These are phyloP conservation scores for Tylochromis polylepis DNA, from an alignment of 2,113 vertebrate species.

Conservation along the genomic window DNA sequence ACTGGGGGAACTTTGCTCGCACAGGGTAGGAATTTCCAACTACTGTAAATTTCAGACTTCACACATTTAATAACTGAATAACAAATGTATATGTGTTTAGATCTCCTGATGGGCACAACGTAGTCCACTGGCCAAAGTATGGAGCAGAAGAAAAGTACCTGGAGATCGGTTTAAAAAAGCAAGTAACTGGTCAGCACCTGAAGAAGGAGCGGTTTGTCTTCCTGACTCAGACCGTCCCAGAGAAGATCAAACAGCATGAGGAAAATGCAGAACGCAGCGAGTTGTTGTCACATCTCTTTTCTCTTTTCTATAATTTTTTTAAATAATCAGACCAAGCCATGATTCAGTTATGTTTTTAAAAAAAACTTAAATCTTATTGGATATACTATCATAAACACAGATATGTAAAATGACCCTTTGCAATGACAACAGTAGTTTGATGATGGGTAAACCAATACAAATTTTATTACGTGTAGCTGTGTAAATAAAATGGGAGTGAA, in stretches of 20 bases:
- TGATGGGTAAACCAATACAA: neutral
- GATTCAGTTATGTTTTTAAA: neutral
- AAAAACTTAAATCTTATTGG: neutral
- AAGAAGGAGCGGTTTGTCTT: too few species aligned
- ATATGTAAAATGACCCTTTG: neutral
- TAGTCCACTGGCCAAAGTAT: constrained; percentile 68
- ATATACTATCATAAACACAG: neutral
- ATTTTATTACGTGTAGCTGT: neutral
- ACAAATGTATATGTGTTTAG: constrained; percentile 7
- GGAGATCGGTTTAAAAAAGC: constrained; percentile 51
- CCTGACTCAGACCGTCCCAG: too few species aligned
- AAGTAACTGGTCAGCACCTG: too few species aligned
- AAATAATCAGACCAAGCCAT: neutral
- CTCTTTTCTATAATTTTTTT: neutral
- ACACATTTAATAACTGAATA: neutral
- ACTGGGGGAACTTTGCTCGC: constrained; percentile 76
- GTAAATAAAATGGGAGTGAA: neutral
- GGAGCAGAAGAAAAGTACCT: constrained; percentile 54
- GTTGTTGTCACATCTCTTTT: constrained; percentile 22
- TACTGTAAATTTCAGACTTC: neutral
- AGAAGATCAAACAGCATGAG: too few species aligned
- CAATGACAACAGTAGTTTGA: neutral
- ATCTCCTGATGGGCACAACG: constrained; percentile 66
- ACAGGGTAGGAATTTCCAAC: constrained; percentile 59
- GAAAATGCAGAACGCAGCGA: constrained; percentile 46